These are phyloP conservation scores for Parnassius apollo DNA, from an alignment of 2,888 invertebrate genomes.

Conservation along the genomic window DNA sequence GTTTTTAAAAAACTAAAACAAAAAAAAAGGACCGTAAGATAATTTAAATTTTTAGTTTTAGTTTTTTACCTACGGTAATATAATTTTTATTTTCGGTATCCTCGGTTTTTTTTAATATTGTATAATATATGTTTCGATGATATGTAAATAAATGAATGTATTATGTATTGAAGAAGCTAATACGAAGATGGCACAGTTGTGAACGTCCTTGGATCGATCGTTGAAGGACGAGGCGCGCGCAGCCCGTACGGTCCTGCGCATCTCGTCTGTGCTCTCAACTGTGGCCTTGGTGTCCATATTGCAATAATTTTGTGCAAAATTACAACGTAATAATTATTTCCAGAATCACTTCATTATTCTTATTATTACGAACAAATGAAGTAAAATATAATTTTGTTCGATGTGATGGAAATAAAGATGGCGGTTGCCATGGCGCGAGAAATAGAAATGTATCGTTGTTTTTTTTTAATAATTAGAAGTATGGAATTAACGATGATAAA, in stretches of 20 bases:
- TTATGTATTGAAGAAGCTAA: not conserved
- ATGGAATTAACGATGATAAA: too few species aligned
- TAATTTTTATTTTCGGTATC: too few species aligned
- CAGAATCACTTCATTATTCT: too few species aligned
- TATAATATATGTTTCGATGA: too few species aligned
- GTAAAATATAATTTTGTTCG: too few species aligned
- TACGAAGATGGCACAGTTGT: conserved; percentile 6
- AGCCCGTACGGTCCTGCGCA: conserved; percentile 35
- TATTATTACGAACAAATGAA: too few species aligned
- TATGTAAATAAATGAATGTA: too few species aligned
- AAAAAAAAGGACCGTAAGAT: too few species aligned
- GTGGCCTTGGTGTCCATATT: not conserved
- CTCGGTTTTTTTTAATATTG: too few species aligned
- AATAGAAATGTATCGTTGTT: not conserved
- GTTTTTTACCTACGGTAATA: too few species aligned
- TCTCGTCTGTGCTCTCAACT: conserved; percentile 3
- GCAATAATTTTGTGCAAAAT: conserved; percentile 16
- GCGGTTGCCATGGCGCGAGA: conserved; percentile 7
- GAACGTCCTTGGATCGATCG: conserved; percentile 72
- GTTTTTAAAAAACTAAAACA: too few species aligned
- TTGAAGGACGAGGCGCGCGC: conserved; percentile 72
- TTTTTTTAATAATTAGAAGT: not conserved
- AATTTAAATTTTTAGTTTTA: too few species aligned
- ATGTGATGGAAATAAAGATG: not conserved
- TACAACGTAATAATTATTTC: not conserved